Percentiles rank a stretch among this genome's conserved stretches.
Evolutionary conservation across 1,140 invertebrate genomes (phyloP).

Genomic region (Leptonema lineaticorne): DNA sequence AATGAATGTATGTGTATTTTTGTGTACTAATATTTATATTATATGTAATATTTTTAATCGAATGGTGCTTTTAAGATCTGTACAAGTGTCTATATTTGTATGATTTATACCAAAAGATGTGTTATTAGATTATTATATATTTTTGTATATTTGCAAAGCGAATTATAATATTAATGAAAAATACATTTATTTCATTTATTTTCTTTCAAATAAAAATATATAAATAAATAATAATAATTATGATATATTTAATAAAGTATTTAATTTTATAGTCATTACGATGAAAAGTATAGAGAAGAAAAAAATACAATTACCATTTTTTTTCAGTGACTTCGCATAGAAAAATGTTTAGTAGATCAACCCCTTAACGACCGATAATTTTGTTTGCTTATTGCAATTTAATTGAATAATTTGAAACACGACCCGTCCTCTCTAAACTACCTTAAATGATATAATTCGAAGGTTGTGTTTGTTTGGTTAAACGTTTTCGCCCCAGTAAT

Average conservation of each 20-base stretch:
- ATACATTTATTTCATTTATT: no score
- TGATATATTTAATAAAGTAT: no score
- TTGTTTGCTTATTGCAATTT: conserved; percentile 23
- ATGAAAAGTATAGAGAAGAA: no score
- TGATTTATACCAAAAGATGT: neutral
- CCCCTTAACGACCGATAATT: neutral
- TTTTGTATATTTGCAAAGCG: neutral
- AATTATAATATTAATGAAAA: no score
- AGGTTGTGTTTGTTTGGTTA: conserved; percentile 15
- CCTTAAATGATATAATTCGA: conserved; percentile 16
- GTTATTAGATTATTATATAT: neutral
- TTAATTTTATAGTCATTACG: no score
- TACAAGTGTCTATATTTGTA: neutral
- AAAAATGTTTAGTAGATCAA: no score
- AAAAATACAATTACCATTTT: no score
- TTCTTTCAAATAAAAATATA: no score
- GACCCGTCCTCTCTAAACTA: conserved; percentile 2
- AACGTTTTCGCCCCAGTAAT: conserved; percentile 2
- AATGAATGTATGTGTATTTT: neutral
- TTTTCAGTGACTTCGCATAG: no score
- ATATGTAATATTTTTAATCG: no score
- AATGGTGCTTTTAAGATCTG: no score
- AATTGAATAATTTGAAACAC: conserved; percentile 11
- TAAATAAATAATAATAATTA: no score
- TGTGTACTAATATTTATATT: neutral